Base-by-base conservation (phyloP, 2,888 invertebrate species). In the Neria commutata region DNA sequence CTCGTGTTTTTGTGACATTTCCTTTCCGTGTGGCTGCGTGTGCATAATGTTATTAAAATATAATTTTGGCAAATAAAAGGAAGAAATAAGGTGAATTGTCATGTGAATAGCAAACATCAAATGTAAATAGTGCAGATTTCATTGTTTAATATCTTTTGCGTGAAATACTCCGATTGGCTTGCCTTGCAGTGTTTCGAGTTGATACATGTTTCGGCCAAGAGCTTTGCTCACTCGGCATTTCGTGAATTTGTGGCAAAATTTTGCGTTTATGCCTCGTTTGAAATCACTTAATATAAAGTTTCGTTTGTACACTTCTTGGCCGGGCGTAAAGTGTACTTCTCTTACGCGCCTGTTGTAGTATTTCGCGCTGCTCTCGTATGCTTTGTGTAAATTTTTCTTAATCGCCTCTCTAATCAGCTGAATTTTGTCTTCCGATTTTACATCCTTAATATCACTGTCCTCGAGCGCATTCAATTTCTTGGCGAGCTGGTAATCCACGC, bases 321-420 rank as follows among this genome's bases (percentile, higher is more conserved):
- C 49, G 10, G 49, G 49, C 16, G 6, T 6, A 49, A 53, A 60
- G 2, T 11, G 40, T 4, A 56, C 19, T 24, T 26, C 42, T 10
- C 58, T 19, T 1, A 46, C 47, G 1, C 50, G 24, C 25, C 23
- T 37, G 25, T 58, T 58, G n/a, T 58, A 58, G 1, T 54, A 24
- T 3, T 19, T 16, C 1, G 60, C 55, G 21, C 49, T 50, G 4
- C 26, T 55, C 11, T 58, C 58, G n/a, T 53, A 58, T 1, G 58
- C 57, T 4, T 45, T 48, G 3, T 58, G 46, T 3, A 59, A 2
- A 25, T 56, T 56, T 2, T 53, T 8, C 10, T 56, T 53, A 0
- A 58, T 46, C 47, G 17, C 40, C 6, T 54, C 33, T 11, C 46
- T 26, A 11, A 46, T 45, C 11, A 46, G 10, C 5, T 19, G 2